Evolutionary conservation across 1,140 invertebrate species (phyloP), one percentile per base, ranked within the genome.

Genomic region (Drosophila nannoptera): DNA sequence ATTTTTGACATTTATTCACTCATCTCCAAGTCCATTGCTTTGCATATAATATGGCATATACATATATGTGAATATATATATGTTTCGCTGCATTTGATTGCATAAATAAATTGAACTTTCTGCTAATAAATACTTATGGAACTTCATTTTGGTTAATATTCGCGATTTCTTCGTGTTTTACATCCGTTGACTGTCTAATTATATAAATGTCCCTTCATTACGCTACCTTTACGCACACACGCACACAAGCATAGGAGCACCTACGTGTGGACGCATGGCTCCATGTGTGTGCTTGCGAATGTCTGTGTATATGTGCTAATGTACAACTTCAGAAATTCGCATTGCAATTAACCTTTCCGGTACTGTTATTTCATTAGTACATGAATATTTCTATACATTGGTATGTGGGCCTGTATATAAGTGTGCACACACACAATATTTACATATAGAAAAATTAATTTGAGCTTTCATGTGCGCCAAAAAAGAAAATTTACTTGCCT

Each of bases 331-430:
- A n/a, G 5, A 9, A 48, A 48, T 48, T 48, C 9, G 9, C 22
- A 31, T 48, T 48, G 4, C n/a, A 48, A 31, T 48, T n/a, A 48
- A 31, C 22, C 16, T 40, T 40, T 14, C 8, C 12, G 14, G 52
- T 54, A 40, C 22, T 36, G 8, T 32, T 43, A 16, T 56, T 46
- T 46, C 9, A 11, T 33, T 33, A 58, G 43, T 46, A 46, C 33
- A 22, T 12, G 16, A 38, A 29, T 40, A 31, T 22, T 48, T 31
- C 6, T 48, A 4, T 42, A 35, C 14, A 31, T 31, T 29, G 5
- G 1, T 29, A 29, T 31, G 14, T 4, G 35, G 1, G 4, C 1
- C 2, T 36, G 7, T 42, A 40, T 45, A 22, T 16, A 16, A 43
- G 35, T 14, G n/a, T 48, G 46, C 33, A 22, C 22, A 22, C 22